Conservation (phyloP, 2,888 invertebrate species). For the Bellardia bayeri region DNA sequence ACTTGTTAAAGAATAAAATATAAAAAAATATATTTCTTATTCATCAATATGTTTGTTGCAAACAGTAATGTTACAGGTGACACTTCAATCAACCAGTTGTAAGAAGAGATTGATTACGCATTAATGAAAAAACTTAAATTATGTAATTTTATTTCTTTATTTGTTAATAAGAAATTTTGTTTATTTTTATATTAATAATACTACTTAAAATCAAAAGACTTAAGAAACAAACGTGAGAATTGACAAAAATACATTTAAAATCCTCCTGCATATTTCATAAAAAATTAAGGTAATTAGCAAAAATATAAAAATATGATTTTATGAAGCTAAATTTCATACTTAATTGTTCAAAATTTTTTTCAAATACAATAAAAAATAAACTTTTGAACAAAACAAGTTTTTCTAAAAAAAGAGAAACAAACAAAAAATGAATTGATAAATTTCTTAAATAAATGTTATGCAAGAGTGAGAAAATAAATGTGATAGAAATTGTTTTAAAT, state of each 20-base stretch:
- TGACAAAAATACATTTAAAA: conserved; percentile 5
- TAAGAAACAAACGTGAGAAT: conserved; percentile 46
- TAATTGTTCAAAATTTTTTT: background rate
- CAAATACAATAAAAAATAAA: conserved; percentile 16
- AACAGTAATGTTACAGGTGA: background rate
- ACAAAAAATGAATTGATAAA: conserved; percentile 20
- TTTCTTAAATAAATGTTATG: conserved; percentile 35
- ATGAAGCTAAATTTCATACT: conserved; percentile 8
- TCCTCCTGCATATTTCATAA: conserved; percentile 1
- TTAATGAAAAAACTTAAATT: conserved; percentile 15
- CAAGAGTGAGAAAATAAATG: conserved; percentile 9
- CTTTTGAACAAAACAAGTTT: conserved; percentile 22
- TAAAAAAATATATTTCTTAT: background rate
- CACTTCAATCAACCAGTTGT: conserved; percentile 24
- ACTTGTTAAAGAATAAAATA: conserved; percentile 1
- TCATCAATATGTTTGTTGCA: background rate
- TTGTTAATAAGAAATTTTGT: conserved; percentile 6
- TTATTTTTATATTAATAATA: conserved; percentile 2
- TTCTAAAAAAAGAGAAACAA: background rate
- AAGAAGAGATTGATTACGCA: background rate
- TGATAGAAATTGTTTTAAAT: conserved; percentile 20
- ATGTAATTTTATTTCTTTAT: conserved; percentile 31
- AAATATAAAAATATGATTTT: conserved; percentile 42
- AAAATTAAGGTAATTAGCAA: conserved; percentile 30
- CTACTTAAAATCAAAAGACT: conserved; percentile 43